These are phyloP conservation scores for Lepidochitona cinerea DNA, from an alignment of 2,888 invertebrate genomes.

Conservation along the genomic window DNA sequence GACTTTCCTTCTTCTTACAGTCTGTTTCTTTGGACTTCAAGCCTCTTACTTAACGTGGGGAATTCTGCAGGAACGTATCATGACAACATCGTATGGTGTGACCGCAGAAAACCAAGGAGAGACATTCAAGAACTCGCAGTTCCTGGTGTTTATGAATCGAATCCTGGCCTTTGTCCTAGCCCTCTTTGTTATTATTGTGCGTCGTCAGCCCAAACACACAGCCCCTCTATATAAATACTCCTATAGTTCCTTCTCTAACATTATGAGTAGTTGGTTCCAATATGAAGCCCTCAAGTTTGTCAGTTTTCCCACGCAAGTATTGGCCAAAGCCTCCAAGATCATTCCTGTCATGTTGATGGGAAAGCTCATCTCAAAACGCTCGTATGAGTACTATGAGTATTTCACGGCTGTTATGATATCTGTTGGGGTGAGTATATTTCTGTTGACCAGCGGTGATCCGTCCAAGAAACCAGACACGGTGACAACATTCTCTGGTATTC, in stretches of 20 bases:
- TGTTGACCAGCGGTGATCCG: slow-evolving; percentile 77
- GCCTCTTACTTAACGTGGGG: slow-evolving; percentile 96
- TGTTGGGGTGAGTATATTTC: slow-evolving; percentile 92
- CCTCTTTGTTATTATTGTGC: slow-evolving; percentile 43
- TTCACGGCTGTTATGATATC: slow-evolving; percentile 91
- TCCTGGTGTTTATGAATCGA: slow-evolving; percentile 95
- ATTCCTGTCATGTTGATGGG: slow-evolving; percentile 96
- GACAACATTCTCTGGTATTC: slow-evolving; percentile 86
- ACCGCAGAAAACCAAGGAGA: slow-evolving; percentile 64
- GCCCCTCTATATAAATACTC: slow-evolving; percentile 95
- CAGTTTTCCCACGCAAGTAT: slow-evolving; percentile 96
- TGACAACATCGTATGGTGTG: slow-evolving; percentile 79
- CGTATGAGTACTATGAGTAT: slow-evolving; percentile 93
- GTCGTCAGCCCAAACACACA: slow-evolving; percentile 74
- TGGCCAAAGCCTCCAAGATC: slow-evolving; percentile 91
- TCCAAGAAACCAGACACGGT: slow-evolving; percentile 74
- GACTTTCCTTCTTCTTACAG: slow-evolving; percentile 73
- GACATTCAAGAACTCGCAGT: slow-evolving; percentile 93
- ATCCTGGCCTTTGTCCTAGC: slow-evolving; percentile 79
- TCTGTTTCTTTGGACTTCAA: slow-evolving; percentile 92
- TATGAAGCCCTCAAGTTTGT: slow-evolving; percentile 99
- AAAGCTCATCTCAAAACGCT: slow-evolving; percentile 86
- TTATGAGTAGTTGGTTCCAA: slow-evolving; percentile 99
- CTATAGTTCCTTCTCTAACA: slow-evolving; percentile 96
- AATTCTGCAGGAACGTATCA: slow-evolving; percentile 96